A percentile compares a stretch with the other conserved stretches of the same genome.
Conservation (phyloP, 2,797 vertebrate species). For the Benthosema pterotum region DNA sequence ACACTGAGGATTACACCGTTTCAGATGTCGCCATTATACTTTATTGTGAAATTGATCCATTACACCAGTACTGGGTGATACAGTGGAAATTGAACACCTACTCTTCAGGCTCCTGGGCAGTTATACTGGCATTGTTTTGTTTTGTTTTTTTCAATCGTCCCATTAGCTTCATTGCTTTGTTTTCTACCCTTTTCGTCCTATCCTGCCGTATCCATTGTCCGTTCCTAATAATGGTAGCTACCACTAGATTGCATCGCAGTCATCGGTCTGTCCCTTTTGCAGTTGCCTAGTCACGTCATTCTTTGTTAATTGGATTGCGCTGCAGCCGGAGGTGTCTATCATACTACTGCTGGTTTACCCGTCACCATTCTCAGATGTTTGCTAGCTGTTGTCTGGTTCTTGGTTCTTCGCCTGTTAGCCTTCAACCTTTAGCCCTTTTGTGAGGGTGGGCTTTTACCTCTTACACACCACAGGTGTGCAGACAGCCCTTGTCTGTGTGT, state of each 20-base stretch:
- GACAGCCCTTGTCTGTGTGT: conserved; percentile 9
- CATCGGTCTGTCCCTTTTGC: conserved; percentile 58
- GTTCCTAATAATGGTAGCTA: conserved; percentile 51
- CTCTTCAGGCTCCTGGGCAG: conserved; percentile 9
- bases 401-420: conserved; percentile 2
- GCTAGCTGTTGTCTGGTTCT: conserved; percentile 15
- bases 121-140: conserved; percentile 28
- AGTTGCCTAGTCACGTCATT: conserved; percentile 64
- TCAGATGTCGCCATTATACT: too few species aligned
- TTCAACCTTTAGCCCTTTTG: conserved; percentile 24
- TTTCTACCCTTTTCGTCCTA: conserved; percentile 17
- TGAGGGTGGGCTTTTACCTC: conserved; percentile 9
- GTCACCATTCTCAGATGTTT: conserved; percentile 14
- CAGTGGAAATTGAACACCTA: too few species aligned
- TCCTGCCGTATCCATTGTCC: conserved; percentile 67
- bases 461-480: conserved; percentile 5
- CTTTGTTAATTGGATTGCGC: conserved; percentile 76
- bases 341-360: conserved; percentile 20
- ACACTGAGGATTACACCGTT: too few species aligned
- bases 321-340: conserved; percentile 48
- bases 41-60: neutral
- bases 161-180: conserved; percentile 33
- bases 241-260: conserved; percentile 64
- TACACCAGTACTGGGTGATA: neutral
- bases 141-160: conserved; percentile 38